These are phyloP conservation scores for Melanocharis versteri DNA, from an alignment of 2,113 vertebrate species.

Conservation along the genomic window DNA sequence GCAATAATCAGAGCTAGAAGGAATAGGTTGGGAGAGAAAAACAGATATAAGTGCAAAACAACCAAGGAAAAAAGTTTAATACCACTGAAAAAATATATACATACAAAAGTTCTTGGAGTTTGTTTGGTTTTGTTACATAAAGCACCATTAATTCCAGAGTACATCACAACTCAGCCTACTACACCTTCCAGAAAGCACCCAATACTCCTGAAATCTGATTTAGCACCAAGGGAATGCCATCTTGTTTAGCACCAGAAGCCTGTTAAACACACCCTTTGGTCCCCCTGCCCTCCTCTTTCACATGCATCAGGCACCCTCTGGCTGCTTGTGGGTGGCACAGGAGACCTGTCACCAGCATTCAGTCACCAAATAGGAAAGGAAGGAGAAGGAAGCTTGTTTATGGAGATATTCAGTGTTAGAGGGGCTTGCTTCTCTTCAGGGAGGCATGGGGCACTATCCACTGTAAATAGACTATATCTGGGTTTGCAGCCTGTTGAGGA, in stretches of 20 bases:
- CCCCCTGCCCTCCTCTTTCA: background rate
- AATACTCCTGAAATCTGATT: slow-evolving; percentile 32
- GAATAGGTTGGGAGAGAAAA: background rate
- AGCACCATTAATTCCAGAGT: slow-evolving; percentile 67
- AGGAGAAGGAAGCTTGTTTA: background rate
- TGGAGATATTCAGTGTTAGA: slow-evolving; percentile 9
- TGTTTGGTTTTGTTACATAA: slow-evolving; percentile 29
- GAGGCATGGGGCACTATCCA: background rate
- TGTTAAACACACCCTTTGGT: background rate
- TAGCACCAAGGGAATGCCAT: slow-evolving; percentile 55
- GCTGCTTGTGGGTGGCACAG: background rate
- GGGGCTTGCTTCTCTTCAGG: background rate
- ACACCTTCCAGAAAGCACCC: slow-evolving; percentile 34
- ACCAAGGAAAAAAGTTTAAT: slow-evolving; percentile 64
- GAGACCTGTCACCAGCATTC: background rate
- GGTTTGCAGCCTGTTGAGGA: background rate
- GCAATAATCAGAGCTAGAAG: background rate
- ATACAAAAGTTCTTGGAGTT: slow-evolving; percentile 39
- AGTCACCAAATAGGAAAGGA: background rate
- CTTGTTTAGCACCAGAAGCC: slow-evolving; percentile 64
- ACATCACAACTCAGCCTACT: slow-evolving; percentile 17
- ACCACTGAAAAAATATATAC: slow-evolving; percentile 7
- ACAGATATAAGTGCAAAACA: slow-evolving; percentile 56
- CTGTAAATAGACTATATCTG: background rate
- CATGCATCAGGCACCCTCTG: background rate